phyloP scores from a whole-genome alignment of 2,113 vertebrate species.

The Balaeniceps rex region DNA sequence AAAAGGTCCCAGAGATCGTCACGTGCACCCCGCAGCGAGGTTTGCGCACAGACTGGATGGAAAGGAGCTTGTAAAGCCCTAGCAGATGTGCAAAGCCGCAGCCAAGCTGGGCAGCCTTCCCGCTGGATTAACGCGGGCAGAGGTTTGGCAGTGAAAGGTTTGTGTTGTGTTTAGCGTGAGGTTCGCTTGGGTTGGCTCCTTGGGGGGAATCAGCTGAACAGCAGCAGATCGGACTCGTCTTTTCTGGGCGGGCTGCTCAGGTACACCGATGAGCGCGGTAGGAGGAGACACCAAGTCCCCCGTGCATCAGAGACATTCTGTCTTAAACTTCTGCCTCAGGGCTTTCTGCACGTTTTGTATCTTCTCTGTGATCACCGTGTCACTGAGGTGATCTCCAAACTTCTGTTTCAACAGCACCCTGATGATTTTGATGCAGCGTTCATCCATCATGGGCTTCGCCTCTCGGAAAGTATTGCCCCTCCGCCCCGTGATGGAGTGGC shows the following conservation, averaged over 20 bases:
- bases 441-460: constrained; percentile 63
- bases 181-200: background rate
- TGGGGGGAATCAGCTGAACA: background rate
- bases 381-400: constrained; percentile 60
- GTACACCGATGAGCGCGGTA: accelerated
- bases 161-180: accelerated
- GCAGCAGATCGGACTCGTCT: background rate
- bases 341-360: constrained; percentile 67
- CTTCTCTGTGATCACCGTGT: constrained; percentile 65
- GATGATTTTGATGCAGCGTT: constrained; percentile 64
- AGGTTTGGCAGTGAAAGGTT: background rate
- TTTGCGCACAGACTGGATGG: background rate
- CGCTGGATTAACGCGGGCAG: background rate
- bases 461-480: constrained; percentile 63
- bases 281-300: background rate
- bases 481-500: constrained; percentile 59
- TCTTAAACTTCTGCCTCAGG: constrained; percentile 62
- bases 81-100: background rate
- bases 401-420: constrained; percentile 61
- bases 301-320: background rate
- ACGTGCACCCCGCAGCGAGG: background rate
- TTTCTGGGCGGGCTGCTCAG: background rate
- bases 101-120: background rate
- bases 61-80: background rate
- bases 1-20: background rate